Evolutionary conservation across 92 coral and sea anemone genomes (phyloP), one percentile per base, ranked within the genome.

Genomic region (Montipora capitata): DNA sequence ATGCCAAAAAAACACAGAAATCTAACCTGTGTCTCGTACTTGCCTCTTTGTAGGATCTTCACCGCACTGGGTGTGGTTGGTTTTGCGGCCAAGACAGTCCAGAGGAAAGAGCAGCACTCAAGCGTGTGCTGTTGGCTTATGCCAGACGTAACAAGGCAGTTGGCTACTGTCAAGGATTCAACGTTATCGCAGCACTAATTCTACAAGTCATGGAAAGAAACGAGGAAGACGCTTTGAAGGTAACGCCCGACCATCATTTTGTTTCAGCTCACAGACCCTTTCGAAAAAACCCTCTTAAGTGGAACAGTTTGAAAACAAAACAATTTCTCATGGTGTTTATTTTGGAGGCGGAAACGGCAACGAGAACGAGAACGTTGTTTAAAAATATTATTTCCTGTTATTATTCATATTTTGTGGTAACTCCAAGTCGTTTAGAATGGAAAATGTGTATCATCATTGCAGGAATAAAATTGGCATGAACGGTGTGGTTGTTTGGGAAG

Each of bases 121-220:
- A 98, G 81, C 94, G 99, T 11, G 99, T 98, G 40, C 74, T 98
- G 77, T 83, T 98, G 45, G 99, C 99, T 3, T 98, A 96, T 79
- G 99, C 99, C 54, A 88, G 99, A 67, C 95, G 98, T 95, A 98
- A 98, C 93, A 98, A 98, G 72, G 87, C 99, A 9, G 93, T 98
- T 3, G 99, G 99, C 1, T 98, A 98, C 82, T 98, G 99, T 81
- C 99, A 98, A 86, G 99, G 99, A 7, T 98, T 98, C 84, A 98
- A 98, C 78, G 99, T 98, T 10, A 93, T 96, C 76, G 99, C 99
- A 2, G 99, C 99, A 3, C 78, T 98, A 74, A 98, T 98, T 56
- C 93, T 98, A 16, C 99, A 98, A 85, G 99, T 98, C 49, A 96
- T 98, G 99, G 99, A 96, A 12, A 77, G 99, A 75, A 93, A 91